phyloP scores from a whole-genome alignment of 2,113 vertebrate species.

The Uropsilus gracilis region DNA sequence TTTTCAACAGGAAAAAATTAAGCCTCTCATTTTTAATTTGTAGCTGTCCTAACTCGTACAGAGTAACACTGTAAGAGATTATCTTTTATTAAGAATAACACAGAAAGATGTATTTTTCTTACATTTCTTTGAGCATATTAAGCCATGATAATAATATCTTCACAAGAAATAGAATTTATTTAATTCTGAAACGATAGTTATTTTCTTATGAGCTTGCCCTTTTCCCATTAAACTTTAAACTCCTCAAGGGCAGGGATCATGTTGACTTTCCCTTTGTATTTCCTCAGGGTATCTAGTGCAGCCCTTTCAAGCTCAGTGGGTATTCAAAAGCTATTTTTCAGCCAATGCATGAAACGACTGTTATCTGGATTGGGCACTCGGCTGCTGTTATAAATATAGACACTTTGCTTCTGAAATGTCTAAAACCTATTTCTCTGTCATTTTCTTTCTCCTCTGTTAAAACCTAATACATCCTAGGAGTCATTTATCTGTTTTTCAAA shows the following conservation, averaged over 20 bases:
- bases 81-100: not conserved
- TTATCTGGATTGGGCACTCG: not conserved
- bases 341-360: slow-evolving; percentile 8
- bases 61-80: not conserved
- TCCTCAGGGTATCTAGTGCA: not conserved
- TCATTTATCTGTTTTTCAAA: slow-evolving; percentile 17
- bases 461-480: not conserved
- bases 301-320: not conserved
- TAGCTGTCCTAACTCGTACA: not conserved
- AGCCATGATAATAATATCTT: not conserved
- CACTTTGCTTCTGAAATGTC: not conserved
- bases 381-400: slow-evolving; percentile 40
- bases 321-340: not conserved
- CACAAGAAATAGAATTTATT: not conserved
- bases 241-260: not conserved
- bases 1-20: not conserved
- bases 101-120: not conserved
- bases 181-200: not conserved
- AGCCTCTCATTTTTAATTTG: not conserved
- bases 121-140: slow-evolving; percentile 18
- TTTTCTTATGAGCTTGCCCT: not conserved
- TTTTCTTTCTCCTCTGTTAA: slow-evolving; percentile 26
- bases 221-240: slow-evolving; percentile 49
- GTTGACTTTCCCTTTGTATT: not conserved
- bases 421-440: slow-evolving; percentile 15